Percentiles rank a stretch among this genome's conserved stretches.
Evolutionary conservation across 2,113 vertebrate genomes (phyloP).

Genomic region (Australoheros scitulus): DNA sequence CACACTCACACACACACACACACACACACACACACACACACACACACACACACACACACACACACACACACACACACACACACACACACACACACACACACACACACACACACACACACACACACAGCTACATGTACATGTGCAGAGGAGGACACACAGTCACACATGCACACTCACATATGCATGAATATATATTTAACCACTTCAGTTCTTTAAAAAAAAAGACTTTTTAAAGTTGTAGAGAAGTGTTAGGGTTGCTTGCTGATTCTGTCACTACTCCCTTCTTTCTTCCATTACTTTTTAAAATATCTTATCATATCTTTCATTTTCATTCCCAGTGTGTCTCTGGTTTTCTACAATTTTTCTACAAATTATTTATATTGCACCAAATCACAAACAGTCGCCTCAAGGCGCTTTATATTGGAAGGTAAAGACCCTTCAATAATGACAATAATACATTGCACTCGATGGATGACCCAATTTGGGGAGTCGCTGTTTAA

Average conservation of each 20-base stretch:
- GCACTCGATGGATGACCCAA: conserved; percentile 42
- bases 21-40: too few species aligned
- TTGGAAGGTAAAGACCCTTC: too few species aligned
- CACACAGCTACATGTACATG: neutral
- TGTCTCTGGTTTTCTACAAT: neutral
- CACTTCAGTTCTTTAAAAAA: conserved; percentile 18
- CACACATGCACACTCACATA: neutral
- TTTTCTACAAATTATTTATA: too few species aligned
- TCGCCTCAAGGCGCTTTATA: too few species aligned
- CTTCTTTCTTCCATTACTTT: neutral
- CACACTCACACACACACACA: too few species aligned
- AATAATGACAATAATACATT: neutral
- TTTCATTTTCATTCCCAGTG: conserved; percentile 41
- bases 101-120: neutral
- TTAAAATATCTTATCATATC: neutral
- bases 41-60: conserved; percentile 15
- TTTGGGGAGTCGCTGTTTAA: conserved; percentile 5
- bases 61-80: neutral
- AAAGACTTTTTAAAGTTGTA: conserved; percentile 1
- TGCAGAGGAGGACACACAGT: neutral
- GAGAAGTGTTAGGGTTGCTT: neutral
- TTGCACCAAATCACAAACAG: too few species aligned
- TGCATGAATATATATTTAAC: conserved; percentile 6
- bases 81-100: neutral
- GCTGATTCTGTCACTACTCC: conserved; percentile 31